These are phyloP conservation scores for Calephelis virginiensis DNA, from an alignment of 1,140 invertebrate species.

Conservation along the genomic window DNA sequence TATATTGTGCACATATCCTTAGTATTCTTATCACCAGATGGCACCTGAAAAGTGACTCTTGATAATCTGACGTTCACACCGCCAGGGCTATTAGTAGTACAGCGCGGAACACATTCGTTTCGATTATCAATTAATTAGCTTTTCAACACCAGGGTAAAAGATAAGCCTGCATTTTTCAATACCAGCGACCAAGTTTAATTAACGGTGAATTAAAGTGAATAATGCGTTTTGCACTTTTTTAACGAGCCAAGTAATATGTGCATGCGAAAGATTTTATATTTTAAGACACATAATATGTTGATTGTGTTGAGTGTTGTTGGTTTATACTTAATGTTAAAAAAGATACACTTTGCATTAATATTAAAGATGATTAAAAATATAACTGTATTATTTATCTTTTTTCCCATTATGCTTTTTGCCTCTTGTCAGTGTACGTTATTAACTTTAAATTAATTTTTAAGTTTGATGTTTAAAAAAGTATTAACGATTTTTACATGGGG, in stretches of 20 bases:
- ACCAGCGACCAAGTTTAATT: slow-evolving; percentile 55
- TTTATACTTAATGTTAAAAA: no score
- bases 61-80: slow-evolving; percentile 60
- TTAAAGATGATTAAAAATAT: no score
- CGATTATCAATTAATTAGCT: slow-evolving; percentile 74
- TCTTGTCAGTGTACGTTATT: no score
- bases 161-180: slow-evolving; percentile 54
- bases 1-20: neutral
- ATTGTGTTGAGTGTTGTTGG: neutral
- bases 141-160: slow-evolving; percentile 59
- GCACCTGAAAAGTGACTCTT: slow-evolving; percentile 68
- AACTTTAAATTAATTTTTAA: no score
- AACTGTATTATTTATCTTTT: no score
- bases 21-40: slow-evolving; percentile 33
- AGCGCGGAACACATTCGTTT: slow-evolving; percentile 63
- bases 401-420: no score
- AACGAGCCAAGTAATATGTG: slow-evolving; percentile 53
- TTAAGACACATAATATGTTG: neutral
- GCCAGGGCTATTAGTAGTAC: slow-evolving; percentile 53
- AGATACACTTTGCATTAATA: no score
- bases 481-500: no score
- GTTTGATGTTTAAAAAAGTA: no score
- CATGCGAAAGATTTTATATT: slow-evolving; percentile 33
- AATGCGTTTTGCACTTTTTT: slow-evolving; percentile 46
- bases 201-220: slow-evolving; percentile 67